Base-by-base conservation (phyloP, 2,888 invertebrate species). In the Epirrhoe tristata region DNA sequence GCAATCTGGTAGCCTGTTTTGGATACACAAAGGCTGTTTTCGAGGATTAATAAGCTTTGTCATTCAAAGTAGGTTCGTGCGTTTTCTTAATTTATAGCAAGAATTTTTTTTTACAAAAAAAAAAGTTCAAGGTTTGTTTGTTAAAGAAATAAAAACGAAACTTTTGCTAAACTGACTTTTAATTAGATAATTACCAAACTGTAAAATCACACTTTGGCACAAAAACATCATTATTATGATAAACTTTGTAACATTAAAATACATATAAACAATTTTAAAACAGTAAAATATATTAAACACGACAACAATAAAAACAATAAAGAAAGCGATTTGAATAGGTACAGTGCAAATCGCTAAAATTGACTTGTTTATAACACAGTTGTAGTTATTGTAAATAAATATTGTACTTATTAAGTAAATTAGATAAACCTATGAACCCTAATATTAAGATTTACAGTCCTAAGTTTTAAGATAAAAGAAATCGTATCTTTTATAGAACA, bases 131-230 rank as follows among this genome's bases (percentile, higher is more conserved):
- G 52, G 5, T 56, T 55, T 39, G 52, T 14, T 17, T 14, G 6
- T 5, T 5, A 39, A 32, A 6, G 14, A 48, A 64, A 60, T 65
- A 34, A 68, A 56, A 70, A 32, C 8, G 6, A 31, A 63, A 10
- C 0, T 12, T 58, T 67, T 81, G 67, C 82, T 86, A 85, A 84
- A 80, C 78, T 81, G 79, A 81, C 81, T 79, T 75, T 77, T 82
- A 73, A 81, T 85, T 82, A 84, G 78, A 80, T 77, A 7, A 78
- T 82, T 80, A 83, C 81, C 84, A 85, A 85, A 85, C 81, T 75
- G 83, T 82, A 86, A 87, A 82, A 81, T 80, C 79, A 84, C 86
- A 82, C 84, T 86, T 86, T 86, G 83, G 86, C 87, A 86, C 78
- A 84, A 87, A 89, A 87, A 82, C 66, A 82, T 83, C 66, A 82